These are phyloP conservation scores for Melinopterus prodromus DNA, from an alignment of 2,888 invertebrate genomes.

Conservation along the genomic window DNA sequence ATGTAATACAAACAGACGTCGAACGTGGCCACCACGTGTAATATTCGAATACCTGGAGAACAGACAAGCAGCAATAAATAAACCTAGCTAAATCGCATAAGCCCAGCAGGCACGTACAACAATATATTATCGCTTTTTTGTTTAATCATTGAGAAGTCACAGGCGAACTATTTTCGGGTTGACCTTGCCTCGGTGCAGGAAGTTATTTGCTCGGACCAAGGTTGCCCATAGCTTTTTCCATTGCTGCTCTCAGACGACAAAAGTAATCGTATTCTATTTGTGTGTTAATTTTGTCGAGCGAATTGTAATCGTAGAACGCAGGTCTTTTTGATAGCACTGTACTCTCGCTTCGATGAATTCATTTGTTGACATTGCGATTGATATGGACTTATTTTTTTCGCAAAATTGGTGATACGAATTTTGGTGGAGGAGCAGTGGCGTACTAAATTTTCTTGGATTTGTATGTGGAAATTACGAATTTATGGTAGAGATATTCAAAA, in stretches of 20 bases:
- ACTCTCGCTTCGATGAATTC: not conserved
- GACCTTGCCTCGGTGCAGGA: conserved; percentile 43
- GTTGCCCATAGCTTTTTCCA: not conserved
- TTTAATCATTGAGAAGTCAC: conserved; percentile 39
- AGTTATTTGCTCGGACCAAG: conserved; percentile 32
- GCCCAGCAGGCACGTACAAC: not conserved
- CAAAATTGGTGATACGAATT: not conserved
- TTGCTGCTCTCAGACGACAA: not conserved
- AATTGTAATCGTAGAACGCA: not conserved
- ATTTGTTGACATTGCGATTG: not conserved
- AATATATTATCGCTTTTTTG: conserved; percentile 32
- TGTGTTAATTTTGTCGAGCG: not conserved
- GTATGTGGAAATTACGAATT: too few species aligned
- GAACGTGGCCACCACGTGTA: not conserved
- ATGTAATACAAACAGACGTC: not conserved
- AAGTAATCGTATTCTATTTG: not conserved
- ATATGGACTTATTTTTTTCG: not conserved
- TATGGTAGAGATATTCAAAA: too few species aligned
- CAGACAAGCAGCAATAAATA: not conserved
- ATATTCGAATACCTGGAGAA: not conserved
- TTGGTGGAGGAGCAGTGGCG: not conserved
- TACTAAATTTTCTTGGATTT: not conserved
- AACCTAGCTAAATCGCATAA: not conserved
- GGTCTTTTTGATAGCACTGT: not conserved
- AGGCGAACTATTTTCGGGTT: conserved; percentile 41